A percentile compares a stretch with the other conserved stretches of the same genome.
Evolutionary conservation across 2,797 vertebrate genomes (phyloP).

Genomic region (Platalea minor): DNA sequence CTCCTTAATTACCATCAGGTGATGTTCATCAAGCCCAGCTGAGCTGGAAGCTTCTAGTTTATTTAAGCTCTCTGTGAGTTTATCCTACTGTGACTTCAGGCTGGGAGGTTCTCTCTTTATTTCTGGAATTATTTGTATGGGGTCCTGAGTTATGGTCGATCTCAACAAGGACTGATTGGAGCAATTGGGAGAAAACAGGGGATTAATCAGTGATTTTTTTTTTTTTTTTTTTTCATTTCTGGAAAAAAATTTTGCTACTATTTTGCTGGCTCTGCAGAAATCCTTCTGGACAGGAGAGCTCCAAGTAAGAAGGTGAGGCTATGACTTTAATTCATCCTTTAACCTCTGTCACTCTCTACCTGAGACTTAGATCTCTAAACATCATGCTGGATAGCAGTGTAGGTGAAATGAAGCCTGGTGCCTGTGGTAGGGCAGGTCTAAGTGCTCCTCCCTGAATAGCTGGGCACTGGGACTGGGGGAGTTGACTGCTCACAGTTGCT

Average conservation of each 20-base stretch:
- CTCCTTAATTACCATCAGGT: neutral
- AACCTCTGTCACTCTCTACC: neutral
- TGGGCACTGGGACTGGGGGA: neutral
- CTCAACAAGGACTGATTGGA: neutral
- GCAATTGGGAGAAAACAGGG: neutral
- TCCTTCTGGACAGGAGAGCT: neutral
- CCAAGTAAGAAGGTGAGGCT: neutral
- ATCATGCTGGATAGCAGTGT: neutral
- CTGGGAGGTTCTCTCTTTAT: neutral
- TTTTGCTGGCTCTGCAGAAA: neutral
- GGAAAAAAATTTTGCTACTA: neutral
- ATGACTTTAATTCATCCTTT: neutral
- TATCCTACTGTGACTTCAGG: neutral
- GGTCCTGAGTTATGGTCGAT: neutral
- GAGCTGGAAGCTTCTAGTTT: neutral
- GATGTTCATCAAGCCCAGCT: neutral
- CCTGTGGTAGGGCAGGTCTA: neutral
- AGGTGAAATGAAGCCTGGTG: neutral
- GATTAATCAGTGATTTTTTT: neutral
- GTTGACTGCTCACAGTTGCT: neutral
- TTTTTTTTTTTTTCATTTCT: neutral
- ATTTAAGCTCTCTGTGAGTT: neutral
- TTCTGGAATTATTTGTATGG: neutral
- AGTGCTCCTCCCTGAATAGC: neutral
- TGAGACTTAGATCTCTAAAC: neutral